phyloP scores from a whole-genome alignment of 30 jellyfish, hydroid and myxozoan species.

The Turritopsis rubra region DNA sequence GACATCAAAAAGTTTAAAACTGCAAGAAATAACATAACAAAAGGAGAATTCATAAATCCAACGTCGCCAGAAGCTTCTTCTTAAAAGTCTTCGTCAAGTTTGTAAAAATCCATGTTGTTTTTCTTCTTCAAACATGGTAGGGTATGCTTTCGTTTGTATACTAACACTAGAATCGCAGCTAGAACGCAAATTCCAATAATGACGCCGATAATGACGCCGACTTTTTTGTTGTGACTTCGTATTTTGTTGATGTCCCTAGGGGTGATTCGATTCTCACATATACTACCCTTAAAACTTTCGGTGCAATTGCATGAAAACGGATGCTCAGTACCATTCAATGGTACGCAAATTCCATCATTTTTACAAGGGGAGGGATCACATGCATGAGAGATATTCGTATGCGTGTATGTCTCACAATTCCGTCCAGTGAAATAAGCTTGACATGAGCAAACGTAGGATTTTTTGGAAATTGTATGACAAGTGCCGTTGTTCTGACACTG shows the following conservation, averaged over 20 bases:
- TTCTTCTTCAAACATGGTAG: not conserved
- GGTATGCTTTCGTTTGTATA: not conserved
- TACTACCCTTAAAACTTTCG: not conserved
- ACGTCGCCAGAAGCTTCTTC: no score
- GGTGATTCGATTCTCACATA: not conserved
- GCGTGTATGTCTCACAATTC: not conserved
- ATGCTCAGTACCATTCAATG: not conserved
- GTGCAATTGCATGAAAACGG: not conserved
- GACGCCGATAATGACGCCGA: not conserved
- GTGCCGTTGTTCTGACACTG: not conserved
- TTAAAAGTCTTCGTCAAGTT: not conserved
- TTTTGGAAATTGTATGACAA: not conserved
- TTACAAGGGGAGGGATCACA: not conserved
- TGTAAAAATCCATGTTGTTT: not conserved
- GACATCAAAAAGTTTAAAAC: no score
- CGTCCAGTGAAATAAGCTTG: not conserved
- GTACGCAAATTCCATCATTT: not conserved
- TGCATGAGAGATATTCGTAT: not conserved
- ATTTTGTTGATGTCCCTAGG: not conserved
- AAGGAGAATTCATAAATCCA: no score
- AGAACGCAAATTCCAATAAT: not conserved
- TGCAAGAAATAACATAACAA: no score
- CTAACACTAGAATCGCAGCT: not conserved
- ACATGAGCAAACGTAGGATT: not conserved
- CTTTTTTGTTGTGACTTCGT: not conserved